Conservation (phyloP, 2,113 vertebrate species). For the Girardinichthys multiradiatus region DNA sequence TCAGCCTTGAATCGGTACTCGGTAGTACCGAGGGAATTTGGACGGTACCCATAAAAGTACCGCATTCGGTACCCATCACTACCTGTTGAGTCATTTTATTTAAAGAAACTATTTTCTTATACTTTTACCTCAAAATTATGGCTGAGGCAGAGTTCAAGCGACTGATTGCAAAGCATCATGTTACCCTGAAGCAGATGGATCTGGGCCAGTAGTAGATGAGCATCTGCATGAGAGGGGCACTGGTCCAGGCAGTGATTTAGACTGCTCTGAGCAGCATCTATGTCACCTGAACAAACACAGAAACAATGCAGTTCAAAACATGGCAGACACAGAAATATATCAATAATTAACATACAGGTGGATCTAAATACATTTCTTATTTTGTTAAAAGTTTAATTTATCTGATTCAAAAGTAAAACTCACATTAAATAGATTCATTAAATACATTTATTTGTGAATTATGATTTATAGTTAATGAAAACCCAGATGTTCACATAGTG, state of each 20-base stretch:
- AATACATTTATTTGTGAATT: neutral
- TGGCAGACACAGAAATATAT: neutral
- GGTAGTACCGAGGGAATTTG: too few species aligned
- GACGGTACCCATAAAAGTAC: too few species aligned
- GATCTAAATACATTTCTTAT: neutral
- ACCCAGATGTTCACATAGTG: neutral
- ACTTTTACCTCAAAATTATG: conserved; percentile 92
- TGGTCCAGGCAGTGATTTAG: conserved; percentile 89
- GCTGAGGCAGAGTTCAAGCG: conserved; percentile 94
- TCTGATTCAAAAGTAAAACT: neutral
- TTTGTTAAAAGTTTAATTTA: too few species aligned
- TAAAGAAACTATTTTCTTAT: neutral
- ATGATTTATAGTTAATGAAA: too few species aligned
- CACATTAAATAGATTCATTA: neutral
- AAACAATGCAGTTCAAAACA: neutral
- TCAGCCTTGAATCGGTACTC: too few species aligned
- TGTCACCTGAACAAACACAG: conserved; percentile 69
- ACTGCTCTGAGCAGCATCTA: conserved; percentile 85
- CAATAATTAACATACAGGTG: neutral
- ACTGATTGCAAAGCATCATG: conserved; percentile 87
- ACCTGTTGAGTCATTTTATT: neutral
- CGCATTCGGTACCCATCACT: too few species aligned
- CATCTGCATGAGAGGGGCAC: conserved; percentile 88
- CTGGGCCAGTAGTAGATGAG: conserved; percentile 95
- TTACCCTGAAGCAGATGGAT: conserved; percentile 91